Evolutionary conservation across 2,888 invertebrate species (phyloP).

Genomic region (Branchinecta sandiegonensis): DNA sequence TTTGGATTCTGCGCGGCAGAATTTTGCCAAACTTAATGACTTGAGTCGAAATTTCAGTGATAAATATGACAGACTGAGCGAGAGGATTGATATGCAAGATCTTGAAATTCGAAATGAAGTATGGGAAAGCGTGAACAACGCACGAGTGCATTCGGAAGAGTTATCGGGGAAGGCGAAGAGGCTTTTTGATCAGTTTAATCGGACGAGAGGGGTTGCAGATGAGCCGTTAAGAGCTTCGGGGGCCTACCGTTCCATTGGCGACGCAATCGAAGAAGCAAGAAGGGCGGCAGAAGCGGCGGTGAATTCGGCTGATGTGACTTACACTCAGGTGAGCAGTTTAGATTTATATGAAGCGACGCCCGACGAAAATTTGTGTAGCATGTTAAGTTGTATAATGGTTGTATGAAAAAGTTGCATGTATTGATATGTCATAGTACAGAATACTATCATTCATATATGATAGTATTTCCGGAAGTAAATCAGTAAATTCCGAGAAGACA

Average conservation of each 20-base stretch:
- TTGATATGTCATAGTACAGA: too few relatives aligned
- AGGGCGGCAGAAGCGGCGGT: conserved; percentile 48
- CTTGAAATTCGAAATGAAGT: not conserved
- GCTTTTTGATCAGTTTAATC: conserved; percentile 44
- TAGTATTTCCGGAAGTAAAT: too few relatives aligned
- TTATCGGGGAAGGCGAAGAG: not conserved
- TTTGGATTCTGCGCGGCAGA: not conserved
- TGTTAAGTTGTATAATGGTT: too few relatives aligned
- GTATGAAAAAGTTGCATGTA: too few relatives aligned
- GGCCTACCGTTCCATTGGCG: conserved; percentile 56
- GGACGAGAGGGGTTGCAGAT: conserved; percentile 46
- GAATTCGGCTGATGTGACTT: conserved; percentile 38
- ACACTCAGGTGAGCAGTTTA: conserved; percentile 32
- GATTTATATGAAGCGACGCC: not conserved
- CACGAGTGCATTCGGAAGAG: not conserved
- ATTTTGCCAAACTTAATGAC: not conserved
- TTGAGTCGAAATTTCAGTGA: not conserved
- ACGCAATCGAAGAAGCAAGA: conserved; percentile 50
- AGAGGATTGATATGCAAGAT: not conserved
- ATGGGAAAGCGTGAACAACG: not conserved
- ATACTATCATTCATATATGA: too few relatives aligned
- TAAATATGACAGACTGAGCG: not conserved
- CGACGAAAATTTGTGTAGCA: too few relatives aligned
- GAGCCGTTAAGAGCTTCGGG: conserved; percentile 47
- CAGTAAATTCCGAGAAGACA: too few relatives aligned